These are phyloP conservation scores for Chelonus formosanus DNA, from an alignment of 2,888 invertebrate genomes.

Conservation along the genomic window DNA sequence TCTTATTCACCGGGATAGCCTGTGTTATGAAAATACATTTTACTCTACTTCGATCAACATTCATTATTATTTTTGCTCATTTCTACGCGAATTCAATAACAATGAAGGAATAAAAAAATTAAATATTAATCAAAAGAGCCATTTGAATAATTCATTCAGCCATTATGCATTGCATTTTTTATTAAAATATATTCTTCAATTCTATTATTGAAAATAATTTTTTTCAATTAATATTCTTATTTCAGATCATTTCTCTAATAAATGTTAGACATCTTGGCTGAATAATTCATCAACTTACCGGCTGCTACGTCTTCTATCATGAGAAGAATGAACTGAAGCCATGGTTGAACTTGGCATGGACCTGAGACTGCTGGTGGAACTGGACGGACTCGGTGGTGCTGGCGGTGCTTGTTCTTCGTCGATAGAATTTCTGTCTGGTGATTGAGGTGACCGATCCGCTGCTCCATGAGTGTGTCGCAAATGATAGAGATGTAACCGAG, in stretches of 20 bases:
- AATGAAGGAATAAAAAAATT: too few species aligned
- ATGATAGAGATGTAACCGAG: constrained; percentile 69
- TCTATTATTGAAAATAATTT: too few species aligned
- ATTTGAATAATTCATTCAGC: too few species aligned
- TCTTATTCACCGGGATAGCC: too few species aligned
- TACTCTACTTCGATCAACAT: too few species aligned
- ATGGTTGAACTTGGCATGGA: constrained; percentile 61
- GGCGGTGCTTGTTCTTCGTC: constrained; percentile 57
- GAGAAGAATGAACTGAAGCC: constrained; percentile 56
- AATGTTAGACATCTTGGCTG: constrained; percentile 2
- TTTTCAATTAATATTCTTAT: background rate
- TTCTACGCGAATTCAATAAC: too few species aligned
- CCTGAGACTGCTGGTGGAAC: constrained; percentile 60
- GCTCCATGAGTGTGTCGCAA: constrained; percentile 61
- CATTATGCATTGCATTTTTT: too few species aligned
- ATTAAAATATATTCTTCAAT: too few species aligned
- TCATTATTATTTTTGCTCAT: too few species aligned
- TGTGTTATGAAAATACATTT: too few species aligned
- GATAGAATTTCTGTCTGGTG: constrained; percentile 63
- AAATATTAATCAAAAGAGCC: too few species aligned
- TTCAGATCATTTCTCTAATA: background rate
- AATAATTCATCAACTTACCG: constrained; percentile 45
- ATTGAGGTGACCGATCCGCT: constrained; percentile 59
- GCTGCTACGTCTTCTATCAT: constrained; percentile 59
- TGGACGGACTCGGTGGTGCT: constrained; percentile 60